Conservation (phyloP, 2,113 vertebrate species). For the Thermophis baileyi region DNA sequence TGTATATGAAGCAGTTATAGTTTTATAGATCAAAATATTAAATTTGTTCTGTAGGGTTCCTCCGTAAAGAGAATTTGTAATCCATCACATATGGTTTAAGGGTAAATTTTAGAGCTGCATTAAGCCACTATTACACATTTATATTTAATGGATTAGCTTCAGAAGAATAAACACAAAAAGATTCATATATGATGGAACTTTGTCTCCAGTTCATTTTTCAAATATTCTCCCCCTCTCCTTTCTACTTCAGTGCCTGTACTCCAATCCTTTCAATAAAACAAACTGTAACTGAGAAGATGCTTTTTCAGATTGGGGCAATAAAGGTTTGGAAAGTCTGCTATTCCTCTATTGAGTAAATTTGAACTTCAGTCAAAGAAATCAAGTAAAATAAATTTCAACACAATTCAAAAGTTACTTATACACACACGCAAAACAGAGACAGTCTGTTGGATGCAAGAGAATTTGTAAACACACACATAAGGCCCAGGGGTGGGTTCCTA, state of each 20-base stretch:
- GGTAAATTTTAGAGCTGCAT: neutral
- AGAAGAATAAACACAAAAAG: neutral
- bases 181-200: too few species aligned
- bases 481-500: too few species aligned
- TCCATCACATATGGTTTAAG: neutral
- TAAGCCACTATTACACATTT: neutral
- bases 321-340: neutral
- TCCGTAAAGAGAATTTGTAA: neutral
- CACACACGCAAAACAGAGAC: neutral
- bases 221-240: neutral
- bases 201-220: neutral
- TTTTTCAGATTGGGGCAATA: neutral
- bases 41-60: neutral
- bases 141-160: neutral
- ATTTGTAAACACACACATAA: neutral
- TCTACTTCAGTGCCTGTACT: neutral
- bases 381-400: neutral
- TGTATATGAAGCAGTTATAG: neutral
- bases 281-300: neutral
- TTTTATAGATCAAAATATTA: neutral
- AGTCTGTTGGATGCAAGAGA: neutral
- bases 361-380: neutral
- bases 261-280: neutral
- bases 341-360: neutral
- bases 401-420: neutral